Evolutionary conservation across 2,888 invertebrate genomes (phyloP).

Genomic region (Drosophila merina): DNA sequence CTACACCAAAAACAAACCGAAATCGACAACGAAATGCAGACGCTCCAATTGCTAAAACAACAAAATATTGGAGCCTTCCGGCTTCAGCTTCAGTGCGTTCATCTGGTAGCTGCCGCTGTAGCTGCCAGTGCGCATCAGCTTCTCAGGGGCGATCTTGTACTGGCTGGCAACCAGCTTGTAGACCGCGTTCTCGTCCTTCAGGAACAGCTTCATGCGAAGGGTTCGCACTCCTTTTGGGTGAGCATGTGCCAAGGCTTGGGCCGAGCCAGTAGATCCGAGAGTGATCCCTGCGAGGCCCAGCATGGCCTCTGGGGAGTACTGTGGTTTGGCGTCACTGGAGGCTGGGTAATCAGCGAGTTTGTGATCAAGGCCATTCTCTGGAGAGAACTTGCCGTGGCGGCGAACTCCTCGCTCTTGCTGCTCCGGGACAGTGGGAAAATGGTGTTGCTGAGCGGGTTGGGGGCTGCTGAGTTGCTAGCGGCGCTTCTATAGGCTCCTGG

Average conservation of each 20-base stretch:
- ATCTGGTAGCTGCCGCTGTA: conserved; percentile 93
- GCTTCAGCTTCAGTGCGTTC: conserved; percentile 90
- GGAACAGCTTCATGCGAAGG: conserved; percentile 99
- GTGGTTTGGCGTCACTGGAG: conserved; percentile 93
- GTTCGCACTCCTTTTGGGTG: conserved; percentile 97
- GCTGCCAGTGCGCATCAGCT: conserved; percentile 97
- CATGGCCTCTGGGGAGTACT: conserved; percentile 94
- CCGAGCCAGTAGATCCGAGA: conserved; percentile 97
- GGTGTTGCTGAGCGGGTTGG: conserved; percentile 93
- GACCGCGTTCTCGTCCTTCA: conserved; percentile 97
- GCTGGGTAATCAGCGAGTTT: conserved; percentile 96
- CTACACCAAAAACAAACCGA: too few relatives aligned
- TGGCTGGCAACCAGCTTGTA: conserved; percentile 98
- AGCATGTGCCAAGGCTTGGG: conserved; percentile 99
- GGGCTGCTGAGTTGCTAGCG: conserved; percentile 89
- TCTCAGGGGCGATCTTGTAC: conserved; percentile 99
- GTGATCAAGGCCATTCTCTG: conserved; percentile 99
- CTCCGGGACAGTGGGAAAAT: conserved; percentile 92
- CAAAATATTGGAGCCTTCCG: conserved; percentile 82
- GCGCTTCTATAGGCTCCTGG: not conserved
- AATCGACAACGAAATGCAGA: too few relatives aligned
- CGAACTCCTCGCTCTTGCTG: conserved; percentile 92
- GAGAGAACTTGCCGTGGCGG: conserved; percentile 95
- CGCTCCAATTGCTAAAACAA: too few relatives aligned
- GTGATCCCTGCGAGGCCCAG: conserved; percentile 97